Base-by-base conservation (phyloP, 1,140 invertebrate species). In the Heliothis subflexa region DNA sequence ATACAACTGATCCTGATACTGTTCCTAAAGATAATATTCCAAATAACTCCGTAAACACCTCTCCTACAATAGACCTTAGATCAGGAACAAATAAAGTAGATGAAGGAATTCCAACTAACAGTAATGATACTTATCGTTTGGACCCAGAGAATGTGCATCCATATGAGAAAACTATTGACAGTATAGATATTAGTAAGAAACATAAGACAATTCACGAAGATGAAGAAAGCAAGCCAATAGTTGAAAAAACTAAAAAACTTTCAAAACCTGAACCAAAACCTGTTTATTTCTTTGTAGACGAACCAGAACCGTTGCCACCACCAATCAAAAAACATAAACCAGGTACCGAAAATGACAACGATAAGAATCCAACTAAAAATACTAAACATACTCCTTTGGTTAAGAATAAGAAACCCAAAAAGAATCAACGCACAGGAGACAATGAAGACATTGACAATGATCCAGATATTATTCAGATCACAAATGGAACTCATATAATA, bases 401-500 rank as follows among this genome's bases (percentile, higher is more conserved):
- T 9, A 40, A 40, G 33, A 40, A 9, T 40, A 40, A 40, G 5
- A 40, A 40, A 40, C 33, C 33, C 7, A 40, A 40, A 9, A 40
- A 40, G 33, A 40, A 40, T 9, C 33, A 40, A 9, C 9, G 5
- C 0, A 40, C 33, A 40, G 33, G 9, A 9, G 33, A 40, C 7
- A 5, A 40, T 9, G 33, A 9, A 40, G 57, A 61, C n/a, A 18
- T 1, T 25, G 47, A 52, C 5, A n/a, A 70, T 28, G 47, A 70
- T 49, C 21, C 47, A 13, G 66, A 70, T 3, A 2, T 50, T n/a
- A 25, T 50, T 13, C 13, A 25, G 12, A 70, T 70, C 10, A 52
- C 66, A 11, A 70, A 70, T 70, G 66, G 66, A 10, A 70, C 66
- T 25, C 66, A 70, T 21, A 12, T 70, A 12, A 70, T 70, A 25